Percentiles rank a stretch among this genome's conserved stretches.
Evolutionary conservation across 2,113 vertebrate species (phyloP).

Genomic region (Vulpes lagopus): DNA sequence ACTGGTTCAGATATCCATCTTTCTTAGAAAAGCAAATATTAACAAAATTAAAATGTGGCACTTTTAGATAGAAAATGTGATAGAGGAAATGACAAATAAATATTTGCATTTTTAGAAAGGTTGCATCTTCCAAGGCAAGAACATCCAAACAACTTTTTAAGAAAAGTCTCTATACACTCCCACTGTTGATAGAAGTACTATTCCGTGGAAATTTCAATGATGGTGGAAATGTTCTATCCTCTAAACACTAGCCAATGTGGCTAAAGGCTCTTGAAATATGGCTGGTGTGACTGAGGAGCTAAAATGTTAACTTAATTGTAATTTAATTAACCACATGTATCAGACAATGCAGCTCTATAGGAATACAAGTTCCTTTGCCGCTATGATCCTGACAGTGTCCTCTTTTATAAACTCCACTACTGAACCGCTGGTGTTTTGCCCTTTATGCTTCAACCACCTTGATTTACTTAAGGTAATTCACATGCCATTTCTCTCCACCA

Average conservation of each 20-base stretch:
- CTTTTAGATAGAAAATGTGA: neutral
- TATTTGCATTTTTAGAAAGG: neutral
- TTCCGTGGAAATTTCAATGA: neutral
- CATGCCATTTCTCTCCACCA: neutral
- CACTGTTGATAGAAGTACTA: neutral
- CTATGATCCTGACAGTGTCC: neutral
- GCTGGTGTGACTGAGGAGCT: neutral
- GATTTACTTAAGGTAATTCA: neutral
- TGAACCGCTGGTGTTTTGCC: neutral
- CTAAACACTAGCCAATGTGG: neutral
- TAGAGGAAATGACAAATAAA: neutral
- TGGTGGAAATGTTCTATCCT: neutral
- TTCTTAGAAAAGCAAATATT: neutral
- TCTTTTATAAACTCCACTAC: neutral
- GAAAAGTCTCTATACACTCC: neutral
- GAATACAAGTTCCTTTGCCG: neutral
- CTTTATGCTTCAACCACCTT: neutral
- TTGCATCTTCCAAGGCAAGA: neutral
- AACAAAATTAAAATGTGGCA: neutral
- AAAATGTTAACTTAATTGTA: neutral
- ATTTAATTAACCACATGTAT: neutral
- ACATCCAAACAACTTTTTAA: neutral
- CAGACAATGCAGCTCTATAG: neutral
- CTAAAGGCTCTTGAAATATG: neutral
- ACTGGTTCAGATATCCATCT: neutral